Conservation (phyloP, 2,888 invertebrate genomes). For the Pyrrhia umbra region DNA sequence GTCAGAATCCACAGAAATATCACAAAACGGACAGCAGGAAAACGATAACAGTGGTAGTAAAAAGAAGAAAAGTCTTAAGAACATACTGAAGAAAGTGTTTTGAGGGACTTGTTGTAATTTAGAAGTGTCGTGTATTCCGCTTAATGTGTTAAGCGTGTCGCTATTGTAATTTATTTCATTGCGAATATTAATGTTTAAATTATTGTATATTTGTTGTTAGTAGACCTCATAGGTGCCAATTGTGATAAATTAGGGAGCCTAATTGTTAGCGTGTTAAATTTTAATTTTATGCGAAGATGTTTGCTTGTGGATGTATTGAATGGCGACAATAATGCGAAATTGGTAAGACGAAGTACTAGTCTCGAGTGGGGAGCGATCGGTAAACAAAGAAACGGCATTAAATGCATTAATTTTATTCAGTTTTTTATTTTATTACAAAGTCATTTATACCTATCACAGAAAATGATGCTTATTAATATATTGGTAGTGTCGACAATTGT, state of each 20-base stretch:
- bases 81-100: constrained; percentile 95
- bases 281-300: constrained; percentile 73
- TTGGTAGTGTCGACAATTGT: neutral
- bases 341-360: constrained; percentile 73
- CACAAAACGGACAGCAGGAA: constrained; percentile 80
- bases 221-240: constrained; percentile 88
- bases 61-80: constrained; percentile 93
- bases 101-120: constrained; percentile 79
- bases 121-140: constrained; percentile 64
- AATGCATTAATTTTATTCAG: constrained; percentile 84
- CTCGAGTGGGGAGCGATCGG: constrained; percentile 70
- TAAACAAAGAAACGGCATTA: constrained; percentile 86
- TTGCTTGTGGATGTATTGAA: constrained; percentile 68
- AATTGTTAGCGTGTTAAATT: constrained; percentile 78
- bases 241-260: constrained; percentile 89
- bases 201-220: constrained; percentile 79
- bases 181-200: constrained; percentile 80
- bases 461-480: neutral
- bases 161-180: constrained; percentile 85
- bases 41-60: constrained; percentile 80
- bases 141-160: constrained; percentile 68
- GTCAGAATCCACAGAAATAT: constrained; percentile 87
- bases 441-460: constrained; percentile 11
- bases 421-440: constrained; percentile 69
- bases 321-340: constrained; percentile 71